Percentiles rank a stretch among this genome's conserved stretches.
Evolutionary conservation across 1,140 invertebrate species (phyloP).

Genomic region (Cardiocondyla obscurior): DNA sequence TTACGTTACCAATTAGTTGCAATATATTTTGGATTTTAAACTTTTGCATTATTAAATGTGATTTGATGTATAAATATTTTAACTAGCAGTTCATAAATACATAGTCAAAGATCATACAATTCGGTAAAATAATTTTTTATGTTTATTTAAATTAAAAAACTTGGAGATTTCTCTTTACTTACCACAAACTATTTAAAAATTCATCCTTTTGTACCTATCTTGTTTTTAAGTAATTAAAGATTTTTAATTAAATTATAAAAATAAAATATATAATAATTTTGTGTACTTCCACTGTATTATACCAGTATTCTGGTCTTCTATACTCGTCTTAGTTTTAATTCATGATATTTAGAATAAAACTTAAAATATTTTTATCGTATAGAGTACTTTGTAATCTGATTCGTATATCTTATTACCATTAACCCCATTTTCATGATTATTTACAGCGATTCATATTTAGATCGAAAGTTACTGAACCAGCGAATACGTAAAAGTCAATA

Average conservation of each 20-base stretch:
- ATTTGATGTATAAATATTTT: neutral
- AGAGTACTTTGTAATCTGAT: slow-evolving; percentile 2
- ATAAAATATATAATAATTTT: slow-evolving; percentile 7
- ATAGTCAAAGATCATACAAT: slow-evolving; percentile 14
- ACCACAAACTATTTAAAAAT: slow-evolving; percentile 21
- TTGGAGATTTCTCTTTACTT: neutral
- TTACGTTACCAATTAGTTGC: neutral
- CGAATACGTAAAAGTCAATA: slow-evolving; percentile 2
- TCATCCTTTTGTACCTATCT: neutral
- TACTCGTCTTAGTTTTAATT: neutral
- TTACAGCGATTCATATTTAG: neutral
- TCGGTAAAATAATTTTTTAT: slow-evolving; percentile 1
- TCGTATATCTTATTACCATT: neutral
- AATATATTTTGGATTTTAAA: neutral
- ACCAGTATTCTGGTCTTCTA: neutral
- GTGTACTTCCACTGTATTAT: neutral
- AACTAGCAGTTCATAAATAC: slow-evolving; percentile 14
- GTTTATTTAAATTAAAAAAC: neutral
- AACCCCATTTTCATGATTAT: neutral
- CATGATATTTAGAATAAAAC: slow-evolving; percentile 5
- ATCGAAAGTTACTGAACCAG: slow-evolving; percentile 8
- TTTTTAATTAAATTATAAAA: slow-evolving; percentile 1
- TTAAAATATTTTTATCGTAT: slow-evolving; percentile 16
- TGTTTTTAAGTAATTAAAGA: neutral
- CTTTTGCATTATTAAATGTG: neutral